Evolutionary conservation across 2,888 invertebrate species (phyloP).

Genomic region (Himalopsyche japonica): DNA sequence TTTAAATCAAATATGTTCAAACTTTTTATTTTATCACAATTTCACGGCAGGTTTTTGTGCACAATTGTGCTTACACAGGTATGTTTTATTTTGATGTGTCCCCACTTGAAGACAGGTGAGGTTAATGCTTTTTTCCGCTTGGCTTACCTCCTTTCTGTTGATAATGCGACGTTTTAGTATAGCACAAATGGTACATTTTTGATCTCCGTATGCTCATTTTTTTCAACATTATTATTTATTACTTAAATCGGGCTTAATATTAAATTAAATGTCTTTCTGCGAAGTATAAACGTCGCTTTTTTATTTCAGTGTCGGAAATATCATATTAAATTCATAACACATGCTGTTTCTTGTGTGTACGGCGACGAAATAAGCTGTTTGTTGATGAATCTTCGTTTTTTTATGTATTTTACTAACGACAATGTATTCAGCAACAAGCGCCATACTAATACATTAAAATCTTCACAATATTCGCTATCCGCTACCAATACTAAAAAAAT

Average conservation of each 20-base stretch:
- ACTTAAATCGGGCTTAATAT: background rate
- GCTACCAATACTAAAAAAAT: no score
- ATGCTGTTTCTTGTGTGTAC: no score
- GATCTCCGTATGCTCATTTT: background rate
- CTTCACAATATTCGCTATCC: no score
- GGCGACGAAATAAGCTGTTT: no score
- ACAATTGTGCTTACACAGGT: background rate
- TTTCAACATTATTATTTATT: background rate
- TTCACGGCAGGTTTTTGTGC: background rate
- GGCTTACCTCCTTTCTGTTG: background rate
- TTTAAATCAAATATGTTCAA: no score
- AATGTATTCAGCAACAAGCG: no score
- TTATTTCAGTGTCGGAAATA: no score
- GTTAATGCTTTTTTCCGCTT: background rate
- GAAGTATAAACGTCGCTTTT: background rate
- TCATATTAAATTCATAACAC: no score
- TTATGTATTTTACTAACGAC: no score
- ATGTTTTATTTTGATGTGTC: background rate
- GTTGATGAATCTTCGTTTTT: no score
- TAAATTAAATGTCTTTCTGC: background rate
- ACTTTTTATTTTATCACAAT: no score
- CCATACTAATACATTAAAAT: no score
- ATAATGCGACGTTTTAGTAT: background rate
- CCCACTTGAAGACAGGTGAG: background rate
- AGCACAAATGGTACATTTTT: background rate